Conservation (phyloP, 2,113 vertebrate genomes). For the Monopterus albus region DNA sequence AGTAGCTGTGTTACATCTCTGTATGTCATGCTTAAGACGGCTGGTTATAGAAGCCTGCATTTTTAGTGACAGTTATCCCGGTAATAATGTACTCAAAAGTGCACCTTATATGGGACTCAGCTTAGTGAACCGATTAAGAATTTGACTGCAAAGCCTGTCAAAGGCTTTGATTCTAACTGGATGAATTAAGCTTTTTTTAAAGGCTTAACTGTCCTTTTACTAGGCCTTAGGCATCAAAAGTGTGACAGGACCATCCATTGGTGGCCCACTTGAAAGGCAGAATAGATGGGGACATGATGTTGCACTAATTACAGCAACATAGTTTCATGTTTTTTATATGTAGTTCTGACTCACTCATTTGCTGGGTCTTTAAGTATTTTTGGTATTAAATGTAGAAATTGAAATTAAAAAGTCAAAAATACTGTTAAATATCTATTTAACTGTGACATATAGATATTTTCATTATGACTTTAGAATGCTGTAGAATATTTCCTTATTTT, state of each 20-base stretch:
- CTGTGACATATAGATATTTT: too few species aligned
- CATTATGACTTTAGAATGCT: too few species aligned
- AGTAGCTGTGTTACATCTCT: slow-evolving; percentile 26
- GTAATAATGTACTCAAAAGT: too few species aligned
- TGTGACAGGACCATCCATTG: slow-evolving; percentile 5
- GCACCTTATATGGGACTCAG: too few species aligned
- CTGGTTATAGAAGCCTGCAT: not conserved
- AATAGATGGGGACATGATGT: slow-evolving; percentile 13
- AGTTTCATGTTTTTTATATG: too few species aligned
- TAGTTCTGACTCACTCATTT: not conserved
- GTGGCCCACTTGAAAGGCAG: slow-evolving; percentile 11
- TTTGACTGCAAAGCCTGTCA: slow-evolving; percentile 13
- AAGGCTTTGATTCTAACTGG: too few species aligned
- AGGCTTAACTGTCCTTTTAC: too few species aligned
- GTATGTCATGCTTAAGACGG: slow-evolving; percentile 3
- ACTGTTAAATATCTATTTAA: not conserved
- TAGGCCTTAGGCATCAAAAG: too few species aligned
- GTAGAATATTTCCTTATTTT: too few species aligned
- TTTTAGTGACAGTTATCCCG: too few species aligned
- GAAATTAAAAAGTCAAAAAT: not conserved
- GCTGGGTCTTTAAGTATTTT: not conserved
- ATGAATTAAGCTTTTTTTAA: too few species aligned
- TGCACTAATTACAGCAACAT: not conserved
- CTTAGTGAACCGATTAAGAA: slow-evolving; percentile 10
- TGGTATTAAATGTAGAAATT: too few species aligned